Conservation (phyloP, 2,113 vertebrate species). For the Pterophyllum scalare region DNA sequence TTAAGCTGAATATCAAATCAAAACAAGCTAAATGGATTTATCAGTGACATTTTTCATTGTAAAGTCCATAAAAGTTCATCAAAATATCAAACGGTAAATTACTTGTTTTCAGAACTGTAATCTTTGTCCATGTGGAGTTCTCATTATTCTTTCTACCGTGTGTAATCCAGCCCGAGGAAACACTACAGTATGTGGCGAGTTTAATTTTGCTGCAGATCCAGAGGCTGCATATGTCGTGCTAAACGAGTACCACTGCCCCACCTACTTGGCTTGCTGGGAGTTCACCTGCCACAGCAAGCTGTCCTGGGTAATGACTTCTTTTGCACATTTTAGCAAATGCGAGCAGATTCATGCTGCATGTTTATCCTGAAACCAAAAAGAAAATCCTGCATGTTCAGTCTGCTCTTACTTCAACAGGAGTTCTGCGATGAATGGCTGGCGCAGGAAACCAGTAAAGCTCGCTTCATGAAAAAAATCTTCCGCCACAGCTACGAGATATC, state of each 20-base stretch:
- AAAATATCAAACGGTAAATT: background rate
- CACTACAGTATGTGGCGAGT: constrained; percentile 78
- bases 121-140: background rate
- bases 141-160: background rate
- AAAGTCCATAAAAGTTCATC: background rate
- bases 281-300: constrained; percentile 79
- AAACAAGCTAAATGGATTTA: background rate
- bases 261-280: constrained; percentile 84
- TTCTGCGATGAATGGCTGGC: constrained; percentile 82
- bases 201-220: constrained; percentile 83
- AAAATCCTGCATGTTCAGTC: background rate
- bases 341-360: background rate
- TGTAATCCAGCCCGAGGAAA: constrained; percentile 79
- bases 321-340: background rate
- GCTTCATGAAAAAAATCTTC: constrained; percentile 81
- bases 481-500: constrained; percentile 60
- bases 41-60: background rate
- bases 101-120: background rate
- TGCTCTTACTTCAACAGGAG: constrained; percentile 60
- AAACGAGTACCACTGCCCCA: constrained; percentile 80
- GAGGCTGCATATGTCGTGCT: constrained; percentile 85
- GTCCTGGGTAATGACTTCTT: constrained; percentile 77
- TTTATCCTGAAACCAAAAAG: background rate
- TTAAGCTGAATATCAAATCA: background rate
- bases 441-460: constrained; percentile 80